Base-by-base conservation (phyloP, 2,888 invertebrate genomes). In the Melitaea athalia region DNA sequence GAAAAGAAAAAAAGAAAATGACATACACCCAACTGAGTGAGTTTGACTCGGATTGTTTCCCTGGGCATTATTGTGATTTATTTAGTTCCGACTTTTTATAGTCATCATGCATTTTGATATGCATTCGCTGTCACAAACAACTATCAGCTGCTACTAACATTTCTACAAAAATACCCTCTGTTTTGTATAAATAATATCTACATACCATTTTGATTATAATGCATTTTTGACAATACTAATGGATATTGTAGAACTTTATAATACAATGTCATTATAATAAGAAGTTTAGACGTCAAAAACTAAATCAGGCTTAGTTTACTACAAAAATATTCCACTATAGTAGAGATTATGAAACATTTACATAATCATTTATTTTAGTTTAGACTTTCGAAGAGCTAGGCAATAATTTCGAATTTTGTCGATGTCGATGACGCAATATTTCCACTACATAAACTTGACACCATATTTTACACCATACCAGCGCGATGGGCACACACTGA, bases 401-500 rank as follows among this genome's bases (percentile, higher is more conserved):
- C 11, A 24, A 24, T 31, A 12, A 12, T 11, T 52, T 52, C 24
- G 24, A 52, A 31, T 5, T 11, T 24, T 24, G 31, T 31, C n/a
- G 43, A 52, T n/a, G 33, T 3, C 17, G 49, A 47, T 64, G 24
- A 59, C 15, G 61, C 24, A 63, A 68, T 65, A 65, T 69, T 49
- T 42, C 49, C 45, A 47, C 57, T 60, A 59, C 53, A 68, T 49
- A 65, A 50, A 66, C 55, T 53, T 70, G 59, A 59, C 42, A 50
- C 70, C 59, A 67, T 73, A 81, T 85, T 83, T 80, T 77, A 80
- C 79, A 78, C 80, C 77, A 84, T 82, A 86, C 85, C 87, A 85
- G 81, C 81, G 72, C 77, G 78, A 79, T 80, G 81, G 80, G 82
- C 78, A 77, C 83, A 82, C 84, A 81, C 82, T 83, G 87, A 84